Evolutionary conservation across 2,113 vertebrate species (phyloP), one percentile per base, ranked within the genome.

Genomic region (Cynopterus brachyotis): DNA sequence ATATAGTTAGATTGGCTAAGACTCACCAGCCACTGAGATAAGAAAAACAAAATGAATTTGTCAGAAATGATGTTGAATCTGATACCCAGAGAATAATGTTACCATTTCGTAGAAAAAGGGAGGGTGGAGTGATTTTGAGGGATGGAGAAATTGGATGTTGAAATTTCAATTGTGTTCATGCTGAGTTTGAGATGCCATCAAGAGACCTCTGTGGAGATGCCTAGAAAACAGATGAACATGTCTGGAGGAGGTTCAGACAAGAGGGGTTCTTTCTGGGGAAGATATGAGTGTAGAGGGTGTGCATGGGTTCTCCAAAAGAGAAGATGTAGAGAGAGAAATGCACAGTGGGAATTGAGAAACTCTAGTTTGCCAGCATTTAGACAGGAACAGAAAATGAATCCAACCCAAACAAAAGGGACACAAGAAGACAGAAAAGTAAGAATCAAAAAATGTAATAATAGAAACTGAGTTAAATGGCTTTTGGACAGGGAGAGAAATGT

Each of bases 381-480:
- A 62, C 6, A 2, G 0, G 64, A 47, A 70, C 47, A 89, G 35
- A 20, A 50, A 79, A 83, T 75, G 30, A 9, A 69, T 1, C 5
- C 57, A 40, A 55, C 0, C 17, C 13, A 7, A 73, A 81, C 13
- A 7, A 73, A 81, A 82, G 30, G 16, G 3, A 40, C 15, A 70
- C 0, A 37, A 28, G 13, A 59, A 70, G 35, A 42, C 32, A 35
- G 57, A 60, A 70, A 82, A 30, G 20, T 9, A 37, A 79, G 28
- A 69, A 55, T 12, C 82, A 22, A 75, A 32, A 0, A 2, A 9
- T 7, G 3, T 3, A 2, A 60, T 20, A 5, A n/a, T 2, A 0
- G 66, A 83, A 9, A 22, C 37, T 32, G 24, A 5, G 12, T 35
- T 20, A 50, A 75, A 40, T 9, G 55, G 60, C 15, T 30, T 69